A percentile compares a stretch with the other conserved stretches of the same genome.
These are phyloP conservation scores for Acrocephalus arundinaceus DNA, from an alignment of 2,113 vertebrate genomes.

Conservation along the genomic window DNA sequence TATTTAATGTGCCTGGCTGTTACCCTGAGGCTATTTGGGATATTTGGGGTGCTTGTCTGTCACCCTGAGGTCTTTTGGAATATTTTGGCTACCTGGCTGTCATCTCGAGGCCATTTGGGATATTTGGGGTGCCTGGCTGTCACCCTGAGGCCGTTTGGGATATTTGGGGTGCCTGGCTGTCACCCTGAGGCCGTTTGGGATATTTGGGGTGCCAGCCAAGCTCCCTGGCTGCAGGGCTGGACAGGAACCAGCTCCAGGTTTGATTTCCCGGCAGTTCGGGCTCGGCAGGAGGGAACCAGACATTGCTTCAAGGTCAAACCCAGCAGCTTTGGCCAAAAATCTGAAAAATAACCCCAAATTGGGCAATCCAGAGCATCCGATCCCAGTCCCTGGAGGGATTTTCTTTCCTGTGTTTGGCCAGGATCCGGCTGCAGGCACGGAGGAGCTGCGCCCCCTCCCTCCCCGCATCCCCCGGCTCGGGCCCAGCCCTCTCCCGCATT, in stretches of 20 bases:
- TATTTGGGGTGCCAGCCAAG: background rate
- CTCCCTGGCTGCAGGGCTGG: background rate
- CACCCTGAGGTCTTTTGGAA: too few relatives aligned
- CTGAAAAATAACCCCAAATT: background rate
- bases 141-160: too few relatives aligned
- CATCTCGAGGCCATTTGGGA: too few relatives aligned
- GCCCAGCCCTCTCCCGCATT: background rate
- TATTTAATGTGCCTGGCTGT: too few relatives aligned
- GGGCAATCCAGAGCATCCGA: background rate
- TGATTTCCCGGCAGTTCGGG: accelerated
- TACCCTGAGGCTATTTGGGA: too few relatives aligned
- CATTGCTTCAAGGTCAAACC: background rate
- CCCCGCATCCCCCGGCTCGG: accelerated
- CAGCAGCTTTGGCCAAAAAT: background rate
- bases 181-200: accelerated
- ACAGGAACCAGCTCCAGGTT: background rate
- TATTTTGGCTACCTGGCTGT: too few relatives aligned
- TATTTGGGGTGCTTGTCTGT: too few relatives aligned
- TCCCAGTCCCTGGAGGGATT: background rate
- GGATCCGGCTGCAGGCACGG: accelerated
- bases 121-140: too few relatives aligned
- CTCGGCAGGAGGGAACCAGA: background rate
- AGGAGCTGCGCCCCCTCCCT: accelerated
- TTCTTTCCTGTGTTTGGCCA: background rate
- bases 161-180: background rate